These are phyloP conservation scores for Notiomystis cincta DNA, from an alignment of 2,113 vertebrate genomes.

Conservation along the genomic window DNA sequence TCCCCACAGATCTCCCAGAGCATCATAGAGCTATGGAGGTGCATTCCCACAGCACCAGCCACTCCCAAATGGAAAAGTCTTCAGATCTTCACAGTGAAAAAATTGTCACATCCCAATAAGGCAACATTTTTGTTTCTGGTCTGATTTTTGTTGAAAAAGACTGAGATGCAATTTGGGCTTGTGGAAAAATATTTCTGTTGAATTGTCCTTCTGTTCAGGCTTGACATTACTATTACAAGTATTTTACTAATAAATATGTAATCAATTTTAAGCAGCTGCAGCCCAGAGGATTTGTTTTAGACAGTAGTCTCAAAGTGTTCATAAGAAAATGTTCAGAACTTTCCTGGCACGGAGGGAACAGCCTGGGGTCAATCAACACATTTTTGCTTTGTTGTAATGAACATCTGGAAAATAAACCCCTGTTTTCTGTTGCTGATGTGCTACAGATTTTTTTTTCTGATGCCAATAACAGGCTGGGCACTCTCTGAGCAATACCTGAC, in stretches of 20 bases:
- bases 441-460: not conserved
- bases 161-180: not conserved
- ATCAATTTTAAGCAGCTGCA: not conserved
- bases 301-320: not conserved
- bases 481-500: not conserved
- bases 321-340: not conserved
- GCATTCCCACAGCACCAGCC: fast-evolving
- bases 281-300: not conserved
- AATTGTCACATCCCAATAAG: not conserved
- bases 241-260: not conserved
- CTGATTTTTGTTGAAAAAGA: not conserved
- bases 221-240: not conserved
- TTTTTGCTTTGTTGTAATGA: not conserved
- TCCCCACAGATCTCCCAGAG: not conserved
- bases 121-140: not conserved
- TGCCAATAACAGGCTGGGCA: fast-evolving
- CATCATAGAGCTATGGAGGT: not conserved
- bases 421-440: not conserved
- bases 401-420: not conserved
- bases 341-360: not conserved
- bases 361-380: not conserved
- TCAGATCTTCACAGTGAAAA: not conserved
- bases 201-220: not conserved
- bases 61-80: not conserved
- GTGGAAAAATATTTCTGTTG: not conserved